Base-by-base conservation (phyloP, 1,140 invertebrate species). In the Pteromalus puparum region DNA sequence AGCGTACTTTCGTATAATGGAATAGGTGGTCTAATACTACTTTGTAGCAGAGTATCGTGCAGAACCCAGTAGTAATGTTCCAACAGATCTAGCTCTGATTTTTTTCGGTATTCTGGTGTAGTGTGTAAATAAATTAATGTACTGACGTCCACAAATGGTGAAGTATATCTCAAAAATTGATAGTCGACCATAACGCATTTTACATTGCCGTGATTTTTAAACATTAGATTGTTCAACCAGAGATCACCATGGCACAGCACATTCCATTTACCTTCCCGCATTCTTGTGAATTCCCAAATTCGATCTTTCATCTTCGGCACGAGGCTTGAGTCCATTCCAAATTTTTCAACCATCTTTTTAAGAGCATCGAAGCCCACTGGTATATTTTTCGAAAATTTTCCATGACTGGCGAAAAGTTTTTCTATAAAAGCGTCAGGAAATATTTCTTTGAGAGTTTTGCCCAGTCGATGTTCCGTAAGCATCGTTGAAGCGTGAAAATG, bases 161-260 rank as follows among this genome's bases (percentile, higher is more conserved):
- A 78, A 3, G 65, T 74, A 67, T 85, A 82, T 2, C 79, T 73
- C 24, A 85, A 21, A 79, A 77, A 77, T 21, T 81, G 83, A 21
- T 48, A 85, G 28, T 85, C 83, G 5, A 85, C 79, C 3, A 85
- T 15, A 18, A 81, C 7, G 7, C 73, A 81, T 4, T 68, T 24
- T 6, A 15, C 4, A 0, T 21, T 13, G 5, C 13, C 42, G 24
- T n/a, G 12, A 12, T 53, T 38, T 15, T 84, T 61, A 42, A 85
- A 85, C 79, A 85, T 48, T 10, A 85, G 21, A n/a, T 85, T 85
- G 65, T 61, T 53, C 1, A 42, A 28, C 79, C 84, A 85, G 0
- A 81, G 74, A 65, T 85, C 84, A 0, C 72, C 79, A 74, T 81
- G 79, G 5, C 79, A 85, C 0, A 81, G 18, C 10, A 70, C 61